These are phyloP conservation scores for Heterotilapia buettikoferi DNA, from an alignment of 2,113 vertebrate species.

Conservation along the genomic window DNA sequence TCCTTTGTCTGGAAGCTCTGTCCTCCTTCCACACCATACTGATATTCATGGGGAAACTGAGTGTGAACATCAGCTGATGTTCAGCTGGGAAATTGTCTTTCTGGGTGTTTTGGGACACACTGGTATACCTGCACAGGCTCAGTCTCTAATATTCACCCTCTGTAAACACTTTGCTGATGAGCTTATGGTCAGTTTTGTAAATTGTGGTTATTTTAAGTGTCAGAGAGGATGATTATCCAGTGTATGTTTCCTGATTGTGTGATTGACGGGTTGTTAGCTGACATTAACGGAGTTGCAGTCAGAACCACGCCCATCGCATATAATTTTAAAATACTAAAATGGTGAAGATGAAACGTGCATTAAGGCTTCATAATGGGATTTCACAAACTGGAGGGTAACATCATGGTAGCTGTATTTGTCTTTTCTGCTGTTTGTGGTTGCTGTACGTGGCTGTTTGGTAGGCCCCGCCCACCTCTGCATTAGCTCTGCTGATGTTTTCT, in stretches of 20 bases:
- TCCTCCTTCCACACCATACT: background rate
- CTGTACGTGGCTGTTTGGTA: background rate
- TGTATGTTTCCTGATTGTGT: background rate
- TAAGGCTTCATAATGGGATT: background rate
- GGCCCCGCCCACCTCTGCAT: background rate
- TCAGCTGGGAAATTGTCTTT: background rate
- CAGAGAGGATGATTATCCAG: background rate
- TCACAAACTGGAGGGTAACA: accelerated
- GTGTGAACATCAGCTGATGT: background rate
- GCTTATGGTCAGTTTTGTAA: background rate
- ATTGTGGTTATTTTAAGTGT: background rate
- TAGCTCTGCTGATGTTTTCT: background rate
- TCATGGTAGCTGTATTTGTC: background rate
- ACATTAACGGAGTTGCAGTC: background rate
- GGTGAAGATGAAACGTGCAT: background rate
- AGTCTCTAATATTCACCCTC: background rate
- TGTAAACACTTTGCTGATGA: background rate
- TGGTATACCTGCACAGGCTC: background rate
- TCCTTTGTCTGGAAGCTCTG: background rate
- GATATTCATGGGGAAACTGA: background rate
- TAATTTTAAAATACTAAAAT: background rate
- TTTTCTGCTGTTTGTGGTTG: accelerated
- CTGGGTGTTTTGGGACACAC: too few species aligned
- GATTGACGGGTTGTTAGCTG: background rate
- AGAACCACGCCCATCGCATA: background rate